Evolutionary conservation across 2,113 vertebrate species (phyloP), one percentile per base, ranked within the genome.

Genomic region (Sterrhoptilus dennistouni): DNA sequence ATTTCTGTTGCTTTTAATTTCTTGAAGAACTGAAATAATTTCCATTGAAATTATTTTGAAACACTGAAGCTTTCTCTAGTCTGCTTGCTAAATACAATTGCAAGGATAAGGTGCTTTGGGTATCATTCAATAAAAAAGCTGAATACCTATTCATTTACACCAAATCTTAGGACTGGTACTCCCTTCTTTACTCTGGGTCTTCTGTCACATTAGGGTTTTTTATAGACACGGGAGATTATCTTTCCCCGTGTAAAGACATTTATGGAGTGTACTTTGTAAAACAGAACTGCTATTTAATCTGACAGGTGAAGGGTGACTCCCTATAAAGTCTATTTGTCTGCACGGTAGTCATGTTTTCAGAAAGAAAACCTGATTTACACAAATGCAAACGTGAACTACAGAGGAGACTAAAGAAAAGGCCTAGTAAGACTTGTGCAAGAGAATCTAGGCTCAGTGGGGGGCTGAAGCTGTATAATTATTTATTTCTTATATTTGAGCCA

Each of bases 1-100:
- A 74, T 96, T 95, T 92, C 49, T 84, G 18, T 65, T 57, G 14
- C 7, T 85, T 89, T 90, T 87, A 72, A 91, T 89, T 95, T 85
- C 44, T 87, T 28, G 11, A 75, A 60, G 16, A 89, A 59, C 4
- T 28, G 8, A 65, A 82, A 45, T 52, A 68, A 68, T 87, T 79
- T 84, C 23, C 6, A 9, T n/a, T 61, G 25, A 80, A 86, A 42
- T 75, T 31, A n/a, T 76, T 93, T 83, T 80, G 40, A 71, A 94
- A 87, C 5, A 50, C 40, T 77, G 78, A 94, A 82, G 8, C 7
- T 86, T 94, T 82, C 36, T 87, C 29, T 69, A 60, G 38, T 54
- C 33, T 64, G 9, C 16, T 90, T 80, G 70, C 56, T 89, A 84
- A 90, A 74, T 56, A 40, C 31, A 63, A 15, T 50, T 64, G 57